Conservation (phyloP, 2,888 invertebrate genomes). For the Physocephala rufipes region DNA sequence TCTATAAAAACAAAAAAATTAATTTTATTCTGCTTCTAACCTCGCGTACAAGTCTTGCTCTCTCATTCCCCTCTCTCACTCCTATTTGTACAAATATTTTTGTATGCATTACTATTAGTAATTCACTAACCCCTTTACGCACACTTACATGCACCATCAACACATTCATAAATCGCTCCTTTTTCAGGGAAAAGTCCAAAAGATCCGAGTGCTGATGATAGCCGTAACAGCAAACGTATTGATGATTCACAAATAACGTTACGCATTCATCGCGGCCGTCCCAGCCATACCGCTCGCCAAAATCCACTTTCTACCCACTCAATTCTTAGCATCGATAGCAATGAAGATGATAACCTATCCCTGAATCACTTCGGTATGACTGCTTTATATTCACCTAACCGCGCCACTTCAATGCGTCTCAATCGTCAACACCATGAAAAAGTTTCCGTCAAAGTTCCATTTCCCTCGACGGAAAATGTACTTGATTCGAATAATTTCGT, state of each 20-base stretch:
- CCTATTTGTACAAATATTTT: neutral
- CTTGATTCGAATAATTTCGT: conserved; percentile 50
- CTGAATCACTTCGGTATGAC: conserved; percentile 43
- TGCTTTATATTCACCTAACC: conserved; percentile 65
- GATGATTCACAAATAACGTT: conserved; percentile 88
- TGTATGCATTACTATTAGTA: conserved; percentile 31
- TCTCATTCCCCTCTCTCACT: neutral
- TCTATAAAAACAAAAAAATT: conserved; percentile 9
- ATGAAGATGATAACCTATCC: conserved; percentile 51
- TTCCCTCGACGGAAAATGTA: conserved; percentile 80
- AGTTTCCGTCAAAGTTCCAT: conserved; percentile 84
- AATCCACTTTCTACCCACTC: conserved; percentile 72
- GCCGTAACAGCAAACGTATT: conserved; percentile 76
- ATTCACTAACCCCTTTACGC: conserved; percentile 3
- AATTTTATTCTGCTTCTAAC: conserved; percentile 16
- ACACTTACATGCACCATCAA: conserved; percentile 18
- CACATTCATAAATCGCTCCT: conserved; percentile 44
- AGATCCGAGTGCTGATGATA: conserved; percentile 66
- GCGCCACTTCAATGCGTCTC: conserved; percentile 69
- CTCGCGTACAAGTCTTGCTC: conserved; percentile 6
- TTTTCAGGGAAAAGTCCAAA: conserved; percentile 72
- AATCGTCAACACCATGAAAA: conserved; percentile 75
- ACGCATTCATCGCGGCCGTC: conserved; percentile 84
- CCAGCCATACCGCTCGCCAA: conserved; percentile 68
- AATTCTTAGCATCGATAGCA: conserved; percentile 72